Evolutionary conservation across 1,140 invertebrate genomes (phyloP).

Genomic region (Bombus picipes): DNA sequence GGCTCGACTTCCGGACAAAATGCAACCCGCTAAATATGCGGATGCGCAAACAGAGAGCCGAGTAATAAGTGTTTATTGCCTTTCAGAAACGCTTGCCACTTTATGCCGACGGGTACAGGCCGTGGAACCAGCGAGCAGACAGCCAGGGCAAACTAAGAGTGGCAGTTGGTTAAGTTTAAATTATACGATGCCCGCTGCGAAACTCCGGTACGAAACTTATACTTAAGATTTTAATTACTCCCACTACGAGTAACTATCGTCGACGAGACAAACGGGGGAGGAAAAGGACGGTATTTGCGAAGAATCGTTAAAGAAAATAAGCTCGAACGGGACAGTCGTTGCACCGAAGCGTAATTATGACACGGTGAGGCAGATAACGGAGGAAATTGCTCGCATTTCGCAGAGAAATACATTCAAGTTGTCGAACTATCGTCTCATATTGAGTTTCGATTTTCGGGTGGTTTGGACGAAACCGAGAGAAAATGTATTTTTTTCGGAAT

Average conservation of each 20-base stretch:
- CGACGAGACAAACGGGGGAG: no score
- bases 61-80: conserved; percentile 50
- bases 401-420: not conserved
- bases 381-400: not conserved
- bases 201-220: conserved; percentile 15
- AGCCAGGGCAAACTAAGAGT: conserved; percentile 26
- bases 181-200: conserved; percentile 32
- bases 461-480: no score
- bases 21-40: conserved; percentile 31
- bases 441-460: no score
- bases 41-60: conserved; percentile 36
- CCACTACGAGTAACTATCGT: not conserved
- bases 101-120: not conserved
- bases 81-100: conserved; percentile 37
- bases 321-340: not conserved
- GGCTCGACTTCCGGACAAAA: conserved; percentile 4
- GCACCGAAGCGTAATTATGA: no score
- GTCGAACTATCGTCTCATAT: no score
- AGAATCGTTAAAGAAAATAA: conserved; percentile 12
- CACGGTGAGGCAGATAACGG: no score
- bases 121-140: not conserved
- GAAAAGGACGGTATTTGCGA: conserved; percentile 1
- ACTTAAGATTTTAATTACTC: conserved; percentile 47
- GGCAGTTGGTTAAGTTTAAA: conserved; percentile 51
- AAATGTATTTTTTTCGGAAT: no score